Conservation (phyloP, 1,140 invertebrate species). For the Lasaia peninsularis region DNA sequence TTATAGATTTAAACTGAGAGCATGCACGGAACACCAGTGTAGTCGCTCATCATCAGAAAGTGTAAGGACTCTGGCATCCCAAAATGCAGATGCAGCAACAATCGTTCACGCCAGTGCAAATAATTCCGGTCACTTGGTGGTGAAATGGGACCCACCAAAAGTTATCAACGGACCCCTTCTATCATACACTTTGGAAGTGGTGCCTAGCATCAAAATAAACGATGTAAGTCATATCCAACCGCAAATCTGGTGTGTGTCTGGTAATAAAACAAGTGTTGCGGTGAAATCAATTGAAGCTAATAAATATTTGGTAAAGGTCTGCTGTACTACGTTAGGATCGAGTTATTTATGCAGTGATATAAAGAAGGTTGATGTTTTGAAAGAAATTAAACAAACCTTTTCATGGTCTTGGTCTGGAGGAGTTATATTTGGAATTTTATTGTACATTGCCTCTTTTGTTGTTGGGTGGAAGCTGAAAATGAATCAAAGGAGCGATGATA, state of each 20-base stretch:
- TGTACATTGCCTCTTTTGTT: slow-evolving; percentile 35
- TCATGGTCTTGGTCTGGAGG: slow-evolving; percentile 33
- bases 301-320: slow-evolving; percentile 51
- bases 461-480: slow-evolving; percentile 30
- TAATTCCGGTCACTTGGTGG: slow-evolving; percentile 32
- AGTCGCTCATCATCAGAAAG: slow-evolving; percentile 44
- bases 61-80: slow-evolving; percentile 46
- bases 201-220: slow-evolving; percentile 38
- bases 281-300: slow-evolving; percentile 33
- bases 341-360: slow-evolving; percentile 46
- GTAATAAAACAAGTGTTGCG: slow-evolving; percentile 32
- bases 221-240: slow-evolving; percentile 37
- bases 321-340: slow-evolving; percentile 46
- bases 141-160: slow-evolving; percentile 53
- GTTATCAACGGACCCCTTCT: slow-evolving; percentile 54
- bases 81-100: slow-evolving; percentile 45
- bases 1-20: slow-evolving; percentile 56
- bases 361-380: slow-evolving; percentile 24
- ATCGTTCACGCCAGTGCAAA: slow-evolving; percentile 27
- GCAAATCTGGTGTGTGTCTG: slow-evolving; percentile 43
- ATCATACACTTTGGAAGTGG: slow-evolving; percentile 49
- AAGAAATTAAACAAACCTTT: slow-evolving; percentile 18
- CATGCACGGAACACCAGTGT: slow-evolving; percentile 42
- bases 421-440: slow-evolving; percentile 38
- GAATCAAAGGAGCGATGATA: slow-evolving; percentile 26